Percentiles rank a stretch among this genome's conserved stretches.
Evolutionary conservation across 2,113 vertebrate species (phyloP).

Genomic region (Leptocoma aspasia): DNA sequence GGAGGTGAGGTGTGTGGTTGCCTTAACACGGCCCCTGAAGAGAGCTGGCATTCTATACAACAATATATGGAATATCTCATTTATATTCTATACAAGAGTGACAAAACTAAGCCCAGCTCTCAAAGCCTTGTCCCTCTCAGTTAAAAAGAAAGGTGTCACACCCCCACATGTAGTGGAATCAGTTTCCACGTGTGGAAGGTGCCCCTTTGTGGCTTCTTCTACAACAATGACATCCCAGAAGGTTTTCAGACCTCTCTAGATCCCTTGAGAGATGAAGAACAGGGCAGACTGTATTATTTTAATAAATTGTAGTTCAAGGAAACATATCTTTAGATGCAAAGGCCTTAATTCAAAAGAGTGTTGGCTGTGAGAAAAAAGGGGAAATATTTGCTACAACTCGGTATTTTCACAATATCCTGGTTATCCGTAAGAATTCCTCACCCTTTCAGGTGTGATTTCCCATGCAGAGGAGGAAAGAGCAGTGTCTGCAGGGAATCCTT

Average conservation of each 20-base stretch:
- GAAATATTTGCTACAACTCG: background rate
- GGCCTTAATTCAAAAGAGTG: fast-evolving
- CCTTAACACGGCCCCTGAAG: background rate
- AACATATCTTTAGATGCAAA: fast-evolving
- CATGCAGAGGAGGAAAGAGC: background rate
- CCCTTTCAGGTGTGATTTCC: background rate
- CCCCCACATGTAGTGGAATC: fast-evolving
- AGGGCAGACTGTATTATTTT: background rate
- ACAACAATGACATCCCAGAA: background rate
- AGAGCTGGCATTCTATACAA: background rate
- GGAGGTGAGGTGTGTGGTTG: too few relatives aligned
- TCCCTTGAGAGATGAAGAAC: background rate
- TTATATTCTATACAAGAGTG: fast-evolving
- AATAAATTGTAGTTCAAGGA: background rate
- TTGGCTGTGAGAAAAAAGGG: background rate
- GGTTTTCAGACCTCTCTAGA: background rate
- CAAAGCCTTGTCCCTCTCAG: background rate
- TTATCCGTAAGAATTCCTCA: background rate
- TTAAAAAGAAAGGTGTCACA: background rate
- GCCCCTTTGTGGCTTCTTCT: background rate
- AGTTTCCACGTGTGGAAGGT: background rate
- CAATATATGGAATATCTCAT: background rate
- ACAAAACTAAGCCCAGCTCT: background rate
- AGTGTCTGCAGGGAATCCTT: background rate
- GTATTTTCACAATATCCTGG: background rate